A percentile compares a stretch with the other conserved stretches of the same genome.
Evolutionary conservation across 2,797 vertebrate species (phyloP).

Genomic region (Smutsia gigantea): DNA sequence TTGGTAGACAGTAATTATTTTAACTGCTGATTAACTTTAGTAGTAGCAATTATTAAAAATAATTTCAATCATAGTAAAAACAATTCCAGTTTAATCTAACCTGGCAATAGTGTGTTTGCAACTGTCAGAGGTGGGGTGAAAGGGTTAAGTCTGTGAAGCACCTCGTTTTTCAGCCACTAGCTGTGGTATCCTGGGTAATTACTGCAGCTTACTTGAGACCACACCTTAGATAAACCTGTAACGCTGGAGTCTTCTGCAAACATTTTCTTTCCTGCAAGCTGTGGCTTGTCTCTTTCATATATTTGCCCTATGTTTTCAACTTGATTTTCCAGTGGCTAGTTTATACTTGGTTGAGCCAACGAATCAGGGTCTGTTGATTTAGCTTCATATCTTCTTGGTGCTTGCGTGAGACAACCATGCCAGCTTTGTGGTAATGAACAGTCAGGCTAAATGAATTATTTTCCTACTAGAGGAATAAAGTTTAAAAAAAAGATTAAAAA

Average conservation of each 20-base stretch:
- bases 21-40: too few relatives aligned
- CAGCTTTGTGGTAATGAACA: slow-evolving; percentile 73
- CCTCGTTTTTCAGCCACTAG: slow-evolving; percentile 86
- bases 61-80: slow-evolving; percentile 30
- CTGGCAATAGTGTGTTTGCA: not conserved
- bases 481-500: not conserved
- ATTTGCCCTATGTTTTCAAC: slow-evolving; percentile 87
- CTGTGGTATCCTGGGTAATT: slow-evolving; percentile 92
- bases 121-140: slow-evolving; percentile 62
- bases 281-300: slow-evolving; percentile 90
- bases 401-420: slow-evolving; percentile 80
- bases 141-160: slow-evolving; percentile 86
- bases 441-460: slow-evolving; percentile 36
- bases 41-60: not conserved
- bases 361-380: slow-evolving; percentile 88
- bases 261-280: slow-evolving; percentile 93
- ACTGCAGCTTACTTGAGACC: slow-evolving; percentile 93
- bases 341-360: slow-evolving; percentile 90
- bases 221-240: slow-evolving; percentile 98
- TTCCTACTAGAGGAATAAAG: slow-evolving; percentile 70
- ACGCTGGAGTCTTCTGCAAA: slow-evolving; percentile 93
- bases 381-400: slow-evolving; percentile 81
- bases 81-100: not conserved
- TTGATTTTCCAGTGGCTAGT: slow-evolving; percentile 85
- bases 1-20: not conserved